Evolutionary conservation across 2,888 invertebrate species (phyloP), one percentile per base, ranked within the genome.

Genomic region (Cartodere bifasciata): DNA sequence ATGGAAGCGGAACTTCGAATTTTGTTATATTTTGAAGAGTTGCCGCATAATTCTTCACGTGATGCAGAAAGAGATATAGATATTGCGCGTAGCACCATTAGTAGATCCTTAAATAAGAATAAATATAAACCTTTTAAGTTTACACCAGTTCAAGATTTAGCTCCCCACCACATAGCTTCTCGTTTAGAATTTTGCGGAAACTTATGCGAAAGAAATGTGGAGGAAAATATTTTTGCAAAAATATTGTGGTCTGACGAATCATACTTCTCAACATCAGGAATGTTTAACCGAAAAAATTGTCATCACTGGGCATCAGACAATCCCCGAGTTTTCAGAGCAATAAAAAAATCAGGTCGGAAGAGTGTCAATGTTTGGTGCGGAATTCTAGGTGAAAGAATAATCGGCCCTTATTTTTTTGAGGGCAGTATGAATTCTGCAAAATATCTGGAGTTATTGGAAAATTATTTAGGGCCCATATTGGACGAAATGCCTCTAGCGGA

Each of bases 381-480:
- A 9, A 20, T 20, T 7, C 7, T 20, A 9, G 7, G 9, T 9
- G 9, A 20, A 7, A 20, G 9, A 20, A 20, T 20, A 7, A 20
- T 20, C 9, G 20, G 20, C 7, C 20, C 20, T 20, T 20, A 20
- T 20, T 20, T 20, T 20, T 20, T 20, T 9, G 9, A 20, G 7
- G 20, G 20, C 7, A 20, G 7, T 20, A 9, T 20, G 9, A 9
- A 20, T 20, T 9, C 7, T 7, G 9, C 7, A 7, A 9, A 7
- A 20, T 20, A 20, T 9, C 20, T 20, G 20, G 20, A 20, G 7
- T 7, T 20, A 9, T 20, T 20, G 20, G 20, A 20, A 20, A 20
- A 20, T 9, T 20, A 7, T 9, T 9, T 20, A 7, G 7, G 7
- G 7, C 20, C 20, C 9, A 9, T 9, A 7, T 9, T 20, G 9